Evolutionary conservation across 2,797 vertebrate species (phyloP).

Genomic region (Nyctalus aviator): DNA sequence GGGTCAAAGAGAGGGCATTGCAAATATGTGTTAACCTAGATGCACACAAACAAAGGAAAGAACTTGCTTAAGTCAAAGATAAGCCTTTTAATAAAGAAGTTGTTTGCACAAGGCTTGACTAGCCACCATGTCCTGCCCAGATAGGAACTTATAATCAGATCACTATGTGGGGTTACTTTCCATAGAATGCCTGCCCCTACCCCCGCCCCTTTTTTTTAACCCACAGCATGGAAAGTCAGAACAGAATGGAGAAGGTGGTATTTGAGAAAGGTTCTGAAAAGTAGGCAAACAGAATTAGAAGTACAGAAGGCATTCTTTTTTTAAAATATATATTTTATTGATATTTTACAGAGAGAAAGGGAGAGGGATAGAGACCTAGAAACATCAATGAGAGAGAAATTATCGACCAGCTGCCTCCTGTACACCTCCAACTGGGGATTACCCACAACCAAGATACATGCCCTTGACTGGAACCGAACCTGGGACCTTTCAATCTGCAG

Average conservation of each 20-base stretch:
- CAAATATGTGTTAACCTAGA: not conserved
- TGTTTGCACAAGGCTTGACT: not conserved
- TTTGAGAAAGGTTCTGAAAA: not conserved
- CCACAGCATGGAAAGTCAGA: not conserved
- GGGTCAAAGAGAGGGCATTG: not conserved
- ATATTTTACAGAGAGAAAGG: too few species aligned
- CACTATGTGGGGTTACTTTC: not conserved
- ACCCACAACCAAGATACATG: too few species aligned
- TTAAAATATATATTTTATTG: too few species aligned
- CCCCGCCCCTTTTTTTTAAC: not conserved
- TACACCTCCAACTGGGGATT: too few species aligned
- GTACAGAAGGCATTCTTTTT: not conserved
- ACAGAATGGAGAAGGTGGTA: not conserved
- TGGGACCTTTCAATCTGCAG: too few species aligned
- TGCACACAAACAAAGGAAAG: not conserved
- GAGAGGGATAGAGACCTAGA: too few species aligned
- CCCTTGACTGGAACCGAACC: too few species aligned
- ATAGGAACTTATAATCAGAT: not conserved
- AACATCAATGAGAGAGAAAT: too few species aligned
- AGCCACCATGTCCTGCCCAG: not conserved
- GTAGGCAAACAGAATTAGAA: not conserved
- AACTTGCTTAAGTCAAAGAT: not conserved
- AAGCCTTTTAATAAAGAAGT: not conserved
- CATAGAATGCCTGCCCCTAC: not conserved
- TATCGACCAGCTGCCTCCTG: too few species aligned